phyloP scores from a whole-genome alignment of 2,888 invertebrate genomes.

The Plebejus argus region DNA sequence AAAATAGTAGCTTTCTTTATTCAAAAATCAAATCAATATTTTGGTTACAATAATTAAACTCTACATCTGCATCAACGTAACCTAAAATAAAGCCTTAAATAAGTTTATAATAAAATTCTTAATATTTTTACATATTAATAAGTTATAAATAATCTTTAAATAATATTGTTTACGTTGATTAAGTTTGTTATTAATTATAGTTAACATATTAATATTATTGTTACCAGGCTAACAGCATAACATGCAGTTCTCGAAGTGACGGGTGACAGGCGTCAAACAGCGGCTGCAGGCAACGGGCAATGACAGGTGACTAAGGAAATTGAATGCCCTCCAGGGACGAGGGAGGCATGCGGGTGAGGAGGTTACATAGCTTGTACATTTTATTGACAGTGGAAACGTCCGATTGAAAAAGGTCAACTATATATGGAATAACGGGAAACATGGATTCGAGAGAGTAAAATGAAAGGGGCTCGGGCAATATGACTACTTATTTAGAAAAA shows the following conservation, averaged over 20 bases:
- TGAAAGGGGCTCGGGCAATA: too few species aligned
- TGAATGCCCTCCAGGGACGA: not conserved
- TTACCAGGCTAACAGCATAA: not conserved
- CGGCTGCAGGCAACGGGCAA: not conserved
- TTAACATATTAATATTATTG: not conserved
- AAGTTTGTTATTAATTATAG: too few species aligned
- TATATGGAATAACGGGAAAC: not conserved
- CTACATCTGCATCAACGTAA: too few species aligned
- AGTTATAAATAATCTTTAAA: too few species aligned
- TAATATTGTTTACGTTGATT: too few species aligned
- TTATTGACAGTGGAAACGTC: constrained; percentile 19
- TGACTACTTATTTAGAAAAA: too few species aligned
- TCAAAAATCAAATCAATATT: too few species aligned
- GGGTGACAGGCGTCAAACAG: not conserved
- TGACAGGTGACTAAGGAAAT: constrained; percentile 10
- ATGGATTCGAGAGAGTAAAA: not conserved
- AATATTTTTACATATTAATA: too few species aligned
- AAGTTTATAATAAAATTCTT: too few species aligned
- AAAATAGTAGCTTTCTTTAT: too few species aligned
- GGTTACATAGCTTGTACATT: not conserved
- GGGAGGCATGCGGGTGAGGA: not conserved
- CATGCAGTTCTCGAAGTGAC: not conserved
- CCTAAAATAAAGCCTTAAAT: too few species aligned
- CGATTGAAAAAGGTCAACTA: constrained; percentile 12
- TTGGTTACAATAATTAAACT: too few species aligned